These are phyloP conservation scores for Aphelinus atriplicis DNA, from an alignment of 1,140 invertebrate species.

Conservation along the genomic window DNA sequence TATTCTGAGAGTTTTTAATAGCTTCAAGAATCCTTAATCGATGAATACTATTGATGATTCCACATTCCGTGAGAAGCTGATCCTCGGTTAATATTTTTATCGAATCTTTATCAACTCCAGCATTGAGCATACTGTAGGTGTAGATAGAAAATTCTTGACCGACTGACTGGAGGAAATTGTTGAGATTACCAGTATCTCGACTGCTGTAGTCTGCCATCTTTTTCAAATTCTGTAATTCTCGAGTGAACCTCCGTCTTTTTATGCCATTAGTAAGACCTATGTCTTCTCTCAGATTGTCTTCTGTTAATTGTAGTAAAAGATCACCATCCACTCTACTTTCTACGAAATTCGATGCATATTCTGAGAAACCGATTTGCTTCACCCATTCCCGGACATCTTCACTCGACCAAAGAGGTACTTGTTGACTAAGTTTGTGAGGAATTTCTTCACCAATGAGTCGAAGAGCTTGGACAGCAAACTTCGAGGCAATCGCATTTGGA, in stretches of 20 bases:
- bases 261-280: constrained; percentile 95
- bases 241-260: constrained; percentile 89
- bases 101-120: constrained; percentile 90
- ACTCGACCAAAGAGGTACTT: constrained; percentile 96
- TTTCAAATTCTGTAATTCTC: constrained; percentile 94
- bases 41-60: constrained; percentile 95
- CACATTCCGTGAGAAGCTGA: constrained; percentile 88
- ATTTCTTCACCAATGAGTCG: constrained; percentile 95
- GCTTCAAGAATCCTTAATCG: constrained; percentile 88
- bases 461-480: constrained; percentile 95
- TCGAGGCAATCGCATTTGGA: constrained; percentile 96
- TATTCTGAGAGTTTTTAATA: constrained; percentile 77
- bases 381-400: constrained; percentile 98
- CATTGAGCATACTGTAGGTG: constrained; percentile 95
- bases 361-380: constrained; percentile 94
- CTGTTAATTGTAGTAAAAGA: constrained; percentile 90
- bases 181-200: constrained; percentile 89
- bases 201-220: constrained; percentile 98
- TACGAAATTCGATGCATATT: constrained; percentile 84
- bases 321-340: constrained; percentile 98
- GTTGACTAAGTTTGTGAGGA: constrained; percentile 96
- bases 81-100: constrained; percentile 88
- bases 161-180: constrained; percentile 88
- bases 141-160: constrained; percentile 94
- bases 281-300: constrained; percentile 91